A percentile compares a stretch with the other conserved stretches of the same genome.
Conservation (phyloP, 2,113 vertebrate species). For the Poicephalus meyeri region DNA sequence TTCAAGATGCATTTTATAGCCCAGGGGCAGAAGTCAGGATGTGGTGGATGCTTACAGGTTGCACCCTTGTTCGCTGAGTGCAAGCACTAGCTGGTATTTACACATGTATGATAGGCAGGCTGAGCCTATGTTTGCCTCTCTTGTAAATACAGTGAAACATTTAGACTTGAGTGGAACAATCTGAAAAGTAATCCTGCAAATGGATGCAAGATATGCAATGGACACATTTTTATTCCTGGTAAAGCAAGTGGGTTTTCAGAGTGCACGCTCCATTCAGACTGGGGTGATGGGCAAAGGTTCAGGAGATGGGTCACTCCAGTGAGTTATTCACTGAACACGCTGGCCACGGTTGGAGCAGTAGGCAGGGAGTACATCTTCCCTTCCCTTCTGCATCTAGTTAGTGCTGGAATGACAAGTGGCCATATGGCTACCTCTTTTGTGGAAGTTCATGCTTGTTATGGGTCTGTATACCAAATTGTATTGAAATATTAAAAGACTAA, state of each 20-base stretch:
- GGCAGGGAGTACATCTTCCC: neutral
- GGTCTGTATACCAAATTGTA: neutral
- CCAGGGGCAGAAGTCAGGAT: neutral
- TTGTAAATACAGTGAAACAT: neutral
- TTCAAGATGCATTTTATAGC: conserved; percentile 32
- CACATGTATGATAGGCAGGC: neutral
- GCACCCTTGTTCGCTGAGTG: neutral
- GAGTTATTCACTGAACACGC: neutral
- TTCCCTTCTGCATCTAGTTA: neutral
- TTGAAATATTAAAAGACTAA: neutral
- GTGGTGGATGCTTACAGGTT: neutral
- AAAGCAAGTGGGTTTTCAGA: neutral
- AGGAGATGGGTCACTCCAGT: neutral
- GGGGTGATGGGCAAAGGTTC: neutral
- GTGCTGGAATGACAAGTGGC: neutral
- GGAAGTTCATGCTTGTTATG: neutral
- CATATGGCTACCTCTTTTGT: neutral
- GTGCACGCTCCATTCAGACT: neutral
- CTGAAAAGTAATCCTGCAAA: neutral
- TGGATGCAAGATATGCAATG: neutral
- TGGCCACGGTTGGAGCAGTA: neutral
- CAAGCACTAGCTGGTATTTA: neutral
- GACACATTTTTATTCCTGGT: neutral
- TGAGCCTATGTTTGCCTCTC: neutral
- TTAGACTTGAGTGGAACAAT: neutral